Evolutionary conservation across 1,140 invertebrate species (phyloP).

Genomic region (Maniola jurtina): DNA sequence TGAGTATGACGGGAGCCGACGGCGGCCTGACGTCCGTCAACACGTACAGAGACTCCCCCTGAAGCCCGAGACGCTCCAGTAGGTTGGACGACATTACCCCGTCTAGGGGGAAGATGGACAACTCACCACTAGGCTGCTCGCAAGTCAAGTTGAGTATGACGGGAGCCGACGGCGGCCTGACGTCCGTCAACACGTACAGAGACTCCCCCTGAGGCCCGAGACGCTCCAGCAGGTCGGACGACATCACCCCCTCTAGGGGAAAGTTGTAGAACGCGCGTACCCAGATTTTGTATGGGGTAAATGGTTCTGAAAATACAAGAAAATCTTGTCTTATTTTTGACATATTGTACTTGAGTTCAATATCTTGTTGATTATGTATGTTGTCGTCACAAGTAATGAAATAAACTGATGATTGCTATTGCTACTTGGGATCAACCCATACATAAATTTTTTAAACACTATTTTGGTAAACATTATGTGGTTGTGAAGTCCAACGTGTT

Average conservation of each 20-base stretch:
- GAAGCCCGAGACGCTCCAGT: constrained; percentile 58
- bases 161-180: constrained; percentile 88
- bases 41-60: constrained; percentile 85
- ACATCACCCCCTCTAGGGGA: constrained; percentile 50
- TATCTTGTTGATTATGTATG: no score
- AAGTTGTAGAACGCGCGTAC: constrained; percentile 84
- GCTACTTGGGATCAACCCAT: no score
- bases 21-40: constrained; percentile 91
- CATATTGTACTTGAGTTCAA: no score
- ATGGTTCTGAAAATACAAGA: constrained; percentile 74
- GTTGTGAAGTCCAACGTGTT: no score
- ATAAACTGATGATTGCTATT: no score
- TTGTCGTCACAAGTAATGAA: no score
- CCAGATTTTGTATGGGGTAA: constrained; percentile 91
- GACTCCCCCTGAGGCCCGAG: constrained; percentile 81
- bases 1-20: constrained; percentile 88
- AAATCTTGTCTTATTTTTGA: neutral
- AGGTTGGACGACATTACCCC: constrained; percentile 46
- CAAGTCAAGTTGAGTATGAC: constrained; percentile 90
- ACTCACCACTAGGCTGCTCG: constrained; percentile 76
- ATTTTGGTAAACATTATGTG: no score
- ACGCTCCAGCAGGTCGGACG: constrained; percentile 53
- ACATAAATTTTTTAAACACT: no score
- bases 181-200: constrained; percentile 88
- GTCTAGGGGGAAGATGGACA: neutral